Evolutionary conservation across 2,888 invertebrate species (phyloP), one percentile per base, ranked within the genome.

Genomic region (Dasysyrphus tricinctus): DNA sequence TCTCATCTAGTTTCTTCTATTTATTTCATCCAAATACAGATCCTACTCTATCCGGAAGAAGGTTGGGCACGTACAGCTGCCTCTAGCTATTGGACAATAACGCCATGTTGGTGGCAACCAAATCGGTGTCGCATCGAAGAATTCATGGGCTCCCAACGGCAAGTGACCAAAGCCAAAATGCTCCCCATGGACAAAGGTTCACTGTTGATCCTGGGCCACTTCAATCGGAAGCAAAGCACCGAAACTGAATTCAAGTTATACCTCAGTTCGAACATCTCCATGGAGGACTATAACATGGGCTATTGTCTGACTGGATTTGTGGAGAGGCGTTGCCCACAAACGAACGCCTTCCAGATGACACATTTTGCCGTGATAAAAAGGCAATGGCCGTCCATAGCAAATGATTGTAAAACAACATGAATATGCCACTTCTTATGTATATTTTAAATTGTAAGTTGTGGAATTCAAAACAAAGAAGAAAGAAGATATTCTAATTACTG

Each of bases 41-140:
- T 97, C 89, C 94, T 97, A 89, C 94, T 97, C 90, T 97, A 96
- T 91, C 97, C 97, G 3, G 97, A 97, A 92, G 97, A 97, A 91
- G 97, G 97, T 29, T 97, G 97, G 97, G 97, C 97, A 87, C 95
- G 96, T 89, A 97, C 96, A 89, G 97, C 97, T 47, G 95, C 96
- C 70, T 96, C 96, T 70, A 96, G 96, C 75, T 96, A 97, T 93
- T 97, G 97, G 97, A 96, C 96, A 75, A 94, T 97, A 90, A 96
- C 96, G 92, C 96, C 96, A 61, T 96, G 96, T 91, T 97, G 97
- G 96, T 97, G 97, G 97, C 96, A 96, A 89, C 94, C 95, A 75
- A 96, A 95, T 90, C 94, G 96, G 69, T 97, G 97, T 93, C 96
- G 96, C 93, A 96, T 97, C 88, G 96, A 97, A 79, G 97, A 97